Percentiles rank a stretch among this genome's conserved stretches.
phyloP scores from a whole-genome alignment of 1,140 invertebrate species.

The Tachypleus tridentatus region DNA sequence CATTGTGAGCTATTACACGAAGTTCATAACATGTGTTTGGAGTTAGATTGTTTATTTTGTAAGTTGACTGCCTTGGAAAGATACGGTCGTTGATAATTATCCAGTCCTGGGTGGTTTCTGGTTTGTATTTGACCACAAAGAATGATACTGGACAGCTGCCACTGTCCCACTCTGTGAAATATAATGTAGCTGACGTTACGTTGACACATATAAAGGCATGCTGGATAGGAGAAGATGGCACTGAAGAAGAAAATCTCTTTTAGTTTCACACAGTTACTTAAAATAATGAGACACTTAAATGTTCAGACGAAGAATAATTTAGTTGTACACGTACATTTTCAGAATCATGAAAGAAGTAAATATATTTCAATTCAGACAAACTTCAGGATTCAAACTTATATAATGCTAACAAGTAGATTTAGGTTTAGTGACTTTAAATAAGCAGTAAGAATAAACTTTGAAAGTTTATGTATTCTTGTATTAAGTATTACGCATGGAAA shows the following conservation, averaged over 20 bases:
- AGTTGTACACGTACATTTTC: no score
- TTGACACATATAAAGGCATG: constrained; percentile 59
- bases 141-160: constrained; percentile 91
- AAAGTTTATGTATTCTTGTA: no score
- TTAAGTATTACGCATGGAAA: no score
- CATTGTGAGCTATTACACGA: constrained; percentile 77
- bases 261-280: no score
- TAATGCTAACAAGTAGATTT: not conserved
- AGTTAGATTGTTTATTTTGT: constrained; percentile 47
- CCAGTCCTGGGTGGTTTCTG: constrained; percentile 52
- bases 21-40: constrained; percentile 74
- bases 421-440: no score
- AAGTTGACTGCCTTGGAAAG: constrained; percentile 50
- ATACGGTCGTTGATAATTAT: constrained; percentile 86
- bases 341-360: no score
- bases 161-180: constrained; percentile 84
- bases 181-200: constrained; percentile 77
- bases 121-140: constrained; percentile 91
- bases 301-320: no score
- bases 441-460: no score
- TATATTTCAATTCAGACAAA: not conserved
- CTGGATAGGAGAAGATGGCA: constrained; percentile 22
- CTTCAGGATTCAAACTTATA: not conserved
- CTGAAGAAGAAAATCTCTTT: constrained; percentile 3
- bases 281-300: no score